These are phyloP conservation scores for Ivindomyrus marchei DNA, from an alignment of 2,113 vertebrate genomes.

Conservation along the genomic window DNA sequence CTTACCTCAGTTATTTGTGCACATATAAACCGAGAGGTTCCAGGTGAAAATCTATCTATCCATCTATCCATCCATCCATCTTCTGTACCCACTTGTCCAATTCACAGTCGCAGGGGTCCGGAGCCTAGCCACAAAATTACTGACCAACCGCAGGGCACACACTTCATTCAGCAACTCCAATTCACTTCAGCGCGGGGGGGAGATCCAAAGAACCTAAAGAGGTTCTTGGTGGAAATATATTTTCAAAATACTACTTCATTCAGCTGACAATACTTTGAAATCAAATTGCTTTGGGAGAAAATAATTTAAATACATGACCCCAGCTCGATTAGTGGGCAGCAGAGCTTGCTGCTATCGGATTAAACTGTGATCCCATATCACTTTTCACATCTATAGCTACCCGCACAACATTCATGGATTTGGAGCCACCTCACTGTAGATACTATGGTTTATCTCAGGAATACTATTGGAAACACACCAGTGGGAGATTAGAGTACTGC, in stretches of 20 bases:
- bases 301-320: not conserved
- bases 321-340: not conserved
- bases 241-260: not conserved
- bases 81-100: not conserved
- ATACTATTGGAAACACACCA: not conserved
- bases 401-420: not conserved
- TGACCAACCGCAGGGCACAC: not conserved
- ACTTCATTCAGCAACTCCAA: not conserved
- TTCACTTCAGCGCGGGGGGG: not conserved
- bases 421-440: not conserved
- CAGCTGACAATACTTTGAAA: not conserved
- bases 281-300: not conserved
- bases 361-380: not conserved
- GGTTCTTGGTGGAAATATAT: not conserved
- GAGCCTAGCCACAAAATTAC: not conserved
- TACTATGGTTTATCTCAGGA: not conserved
- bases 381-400: not conserved
- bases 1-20: not conserved
- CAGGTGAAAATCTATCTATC: not conserved
- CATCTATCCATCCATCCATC: not conserved
- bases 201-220: not conserved
- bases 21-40: not conserved
- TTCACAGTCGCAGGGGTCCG: not conserved
- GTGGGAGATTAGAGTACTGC: not conserved
- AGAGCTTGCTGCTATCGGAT: not conserved